Evolutionary conservation across 2,797 vertebrate genomes (phyloP).

Genomic region (Sebastes miniatus): DNA sequence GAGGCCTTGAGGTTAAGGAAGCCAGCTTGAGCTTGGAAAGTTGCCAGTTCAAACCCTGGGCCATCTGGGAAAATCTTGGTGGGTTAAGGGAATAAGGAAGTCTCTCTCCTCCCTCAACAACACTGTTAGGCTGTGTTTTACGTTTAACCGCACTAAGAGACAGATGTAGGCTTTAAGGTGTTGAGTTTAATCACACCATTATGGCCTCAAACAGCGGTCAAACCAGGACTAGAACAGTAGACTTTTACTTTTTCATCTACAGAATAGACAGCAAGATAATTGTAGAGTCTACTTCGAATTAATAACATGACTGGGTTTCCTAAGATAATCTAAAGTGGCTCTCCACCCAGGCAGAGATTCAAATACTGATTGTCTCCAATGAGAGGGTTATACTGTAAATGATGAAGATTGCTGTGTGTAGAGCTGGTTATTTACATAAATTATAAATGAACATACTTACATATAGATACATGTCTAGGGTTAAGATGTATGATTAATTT

Average conservation of each 20-base stretch:
- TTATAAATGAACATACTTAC: neutral
- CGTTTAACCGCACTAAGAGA: constrained; percentile 39
- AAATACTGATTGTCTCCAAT: constrained; percentile 1
- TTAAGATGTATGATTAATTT: neutral
- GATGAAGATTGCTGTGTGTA: neutral
- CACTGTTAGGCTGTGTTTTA: constrained; percentile 33
- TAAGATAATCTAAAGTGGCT: constrained; percentile 3
- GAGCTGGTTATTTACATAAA: neutral
- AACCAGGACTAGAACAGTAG: neutral
- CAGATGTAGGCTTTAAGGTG: constrained; percentile 41
- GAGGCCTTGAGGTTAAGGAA: constrained; percentile 53
- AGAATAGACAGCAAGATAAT: neutral
- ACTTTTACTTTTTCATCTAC: neutral
- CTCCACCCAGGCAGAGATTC: neutral
- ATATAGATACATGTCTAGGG: neutral
- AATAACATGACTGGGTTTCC: neutral
- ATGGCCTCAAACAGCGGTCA: constrained; percentile 10
- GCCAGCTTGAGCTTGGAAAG: constrained; percentile 51
- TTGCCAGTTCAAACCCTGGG: constrained; percentile 58
- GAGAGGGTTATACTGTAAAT: neutral
- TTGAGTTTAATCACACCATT: constrained; percentile 37
- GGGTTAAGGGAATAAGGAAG: constrained; percentile 50
- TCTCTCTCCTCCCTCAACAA: constrained; percentile 43
- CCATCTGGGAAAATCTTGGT: constrained; percentile 61
- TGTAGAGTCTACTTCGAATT: neutral